phyloP scores from a whole-genome alignment of 2,888 invertebrate genomes.

The Anagyrus pseudococci region DNA sequence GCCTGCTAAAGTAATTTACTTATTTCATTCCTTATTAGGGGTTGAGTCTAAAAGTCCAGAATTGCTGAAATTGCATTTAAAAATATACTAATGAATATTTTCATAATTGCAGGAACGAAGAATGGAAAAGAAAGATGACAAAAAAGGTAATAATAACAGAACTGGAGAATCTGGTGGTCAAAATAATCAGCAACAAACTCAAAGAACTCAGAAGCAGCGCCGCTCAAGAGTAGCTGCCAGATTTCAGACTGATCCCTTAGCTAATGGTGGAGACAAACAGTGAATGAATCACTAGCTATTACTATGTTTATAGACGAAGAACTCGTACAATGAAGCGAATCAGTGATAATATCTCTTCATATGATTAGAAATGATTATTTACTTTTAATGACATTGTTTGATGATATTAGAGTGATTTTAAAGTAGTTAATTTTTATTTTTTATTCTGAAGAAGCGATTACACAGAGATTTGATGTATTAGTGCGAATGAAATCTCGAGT shows the following conservation, averaged over 20 bases:
- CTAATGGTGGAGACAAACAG: constrained; percentile 47
- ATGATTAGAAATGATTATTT: background rate
- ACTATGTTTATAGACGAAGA: background rate
- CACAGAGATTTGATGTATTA: constrained; percentile 26
- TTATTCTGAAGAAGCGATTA: constrained; percentile 4
- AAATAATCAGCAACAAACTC: constrained; percentile 38
- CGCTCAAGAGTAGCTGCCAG: constrained; percentile 60
- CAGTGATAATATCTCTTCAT: background rate
- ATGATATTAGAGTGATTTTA: constrained; percentile 10
- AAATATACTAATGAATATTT: too few species aligned
- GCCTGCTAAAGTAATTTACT: constrained; percentile 12
- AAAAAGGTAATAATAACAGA: constrained; percentile 23
- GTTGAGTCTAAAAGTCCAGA: too few species aligned
- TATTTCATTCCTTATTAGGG: too few species aligned
- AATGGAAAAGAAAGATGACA: constrained; percentile 38
- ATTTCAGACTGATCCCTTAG: constrained; percentile 48
- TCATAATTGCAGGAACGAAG: constrained; percentile 36
- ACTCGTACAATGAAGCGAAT: background rate
- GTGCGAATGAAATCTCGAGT: constrained; percentile 14
- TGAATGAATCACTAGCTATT: constrained; percentile 29
- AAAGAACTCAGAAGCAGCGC: constrained; percentile 50
- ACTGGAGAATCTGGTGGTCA: constrained; percentile 32
- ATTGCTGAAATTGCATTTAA: too few species aligned
- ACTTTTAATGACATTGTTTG: constrained; percentile 16
- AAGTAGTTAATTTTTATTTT: constrained; percentile 8